Evolutionary conservation across 2,888 invertebrate species (phyloP), one percentile per base, ranked within the genome.

Genomic region (Cephus spinipes): DNA sequence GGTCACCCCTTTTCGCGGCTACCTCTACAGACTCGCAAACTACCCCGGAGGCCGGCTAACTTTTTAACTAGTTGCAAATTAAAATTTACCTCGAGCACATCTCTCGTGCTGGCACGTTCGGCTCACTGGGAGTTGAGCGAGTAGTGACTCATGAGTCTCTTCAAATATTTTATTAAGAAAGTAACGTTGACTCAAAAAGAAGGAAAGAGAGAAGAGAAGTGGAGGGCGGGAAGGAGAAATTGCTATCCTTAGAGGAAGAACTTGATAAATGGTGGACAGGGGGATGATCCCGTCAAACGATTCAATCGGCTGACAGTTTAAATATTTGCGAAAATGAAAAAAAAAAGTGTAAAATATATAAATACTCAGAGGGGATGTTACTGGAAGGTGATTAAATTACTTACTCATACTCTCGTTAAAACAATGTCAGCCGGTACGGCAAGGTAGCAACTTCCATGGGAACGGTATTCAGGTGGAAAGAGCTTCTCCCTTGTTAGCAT

Each of bases 401-500:
- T 83, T 85, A 83, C 85, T 86, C 84, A 85, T 84, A 83, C 83
- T 84, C 88, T 88, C 88, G 88, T 88, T 88, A 88, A 87, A 88
- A 88, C 87, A 88, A 87, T 87, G 87, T 87, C 81, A 81, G 32
- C 75, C 84, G 84, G 36, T 71, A 78, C 74, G 77, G 73, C 35
- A 31, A 68, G 55, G 55, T 32, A 55, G 85, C 81, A 84, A 85
- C 85, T 85, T 85, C 83, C 84, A 85, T 82, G 85, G 86, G 83
- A 85, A 86, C 81, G 83, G 84, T 88, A 87, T 88, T 87, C 88
- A 83, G 86, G 86, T 86, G 87, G 86, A 87, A 87, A 85, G 86
- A 87, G 87, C 88, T 88, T 86, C 87, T 87, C 88, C 88, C 88
- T 88, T 87, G 88, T 88, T 88, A 88, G 88, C 88, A 88, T 88